These are phyloP conservation scores for Oconnorella tubifera DNA, from an alignment of 2,888 invertebrate species.

Conservation along the genomic window DNA sequence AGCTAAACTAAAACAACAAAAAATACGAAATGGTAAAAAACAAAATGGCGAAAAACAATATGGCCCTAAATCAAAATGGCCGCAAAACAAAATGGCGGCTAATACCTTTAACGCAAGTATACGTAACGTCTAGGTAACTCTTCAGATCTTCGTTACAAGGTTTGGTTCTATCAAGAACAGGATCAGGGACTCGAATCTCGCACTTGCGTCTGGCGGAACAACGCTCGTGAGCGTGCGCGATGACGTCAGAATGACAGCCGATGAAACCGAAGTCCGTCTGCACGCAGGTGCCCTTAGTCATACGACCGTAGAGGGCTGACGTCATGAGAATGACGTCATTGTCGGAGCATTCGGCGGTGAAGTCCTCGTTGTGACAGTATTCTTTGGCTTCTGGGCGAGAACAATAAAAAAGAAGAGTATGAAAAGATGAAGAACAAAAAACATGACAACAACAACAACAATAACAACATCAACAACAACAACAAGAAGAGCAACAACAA, in stretches of 20 bases:
- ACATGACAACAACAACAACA: too few relatives aligned
- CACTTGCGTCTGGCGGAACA: conserved; percentile 27
- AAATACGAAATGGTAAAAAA: too few relatives aligned
- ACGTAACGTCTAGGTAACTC: conserved; percentile 27
- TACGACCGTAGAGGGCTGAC: conserved; percentile 29
- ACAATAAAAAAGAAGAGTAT: too few relatives aligned
- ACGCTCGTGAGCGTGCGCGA: conserved; percentile 21
- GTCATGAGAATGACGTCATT: conserved; percentile 29
- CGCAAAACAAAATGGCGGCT: too few relatives aligned
- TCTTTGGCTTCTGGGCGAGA: conserved; percentile 18
- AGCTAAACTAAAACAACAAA: too few relatives aligned
- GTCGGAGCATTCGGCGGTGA: conserved; percentile 23
- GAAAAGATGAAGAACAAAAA: too few relatives aligned
- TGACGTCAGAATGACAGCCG: conserved; percentile 30
- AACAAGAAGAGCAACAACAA: too few relatives aligned
- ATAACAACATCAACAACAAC: too few relatives aligned
- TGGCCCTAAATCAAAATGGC: too few relatives aligned
- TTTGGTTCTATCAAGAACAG: conserved; percentile 23
- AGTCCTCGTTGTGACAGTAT: conserved; percentile 32
- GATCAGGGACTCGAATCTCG: conserved; percentile 27
- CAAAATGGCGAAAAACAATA: too few relatives aligned
- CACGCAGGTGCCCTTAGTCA: conserved; percentile 29
- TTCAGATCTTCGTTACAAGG: conserved; percentile 32
- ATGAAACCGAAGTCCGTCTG: conserved; percentile 31
- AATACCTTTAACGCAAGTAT: conserved; percentile 25